phyloP scores from a whole-genome alignment of 1,140 invertebrate species.

The Zaprionus inermis region DNA sequence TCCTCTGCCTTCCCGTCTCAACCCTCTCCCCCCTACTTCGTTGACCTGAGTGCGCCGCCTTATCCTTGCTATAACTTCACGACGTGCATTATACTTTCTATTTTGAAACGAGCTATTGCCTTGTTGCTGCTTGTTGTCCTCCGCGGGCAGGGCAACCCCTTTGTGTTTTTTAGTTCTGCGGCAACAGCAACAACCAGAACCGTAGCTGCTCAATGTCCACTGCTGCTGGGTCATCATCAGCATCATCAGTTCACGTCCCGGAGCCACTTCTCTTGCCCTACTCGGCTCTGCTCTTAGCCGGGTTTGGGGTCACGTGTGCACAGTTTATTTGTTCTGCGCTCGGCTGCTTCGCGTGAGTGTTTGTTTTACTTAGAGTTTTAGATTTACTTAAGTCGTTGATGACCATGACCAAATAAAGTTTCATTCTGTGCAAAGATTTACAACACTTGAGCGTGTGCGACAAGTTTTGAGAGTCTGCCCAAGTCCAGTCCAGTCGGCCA shows the following conservation, averaged over 20 bases:
- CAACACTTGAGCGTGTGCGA: conserved; percentile 78
- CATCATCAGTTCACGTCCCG: conserved; percentile 11
- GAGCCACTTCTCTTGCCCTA: neutral
- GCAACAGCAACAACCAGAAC: neutral
- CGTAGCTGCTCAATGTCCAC: conserved; percentile 48
- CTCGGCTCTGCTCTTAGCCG: neutral
- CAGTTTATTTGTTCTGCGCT: conserved; percentile 79
- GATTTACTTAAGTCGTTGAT: conserved; percentile 81
- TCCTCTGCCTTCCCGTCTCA: conserved; percentile 18
- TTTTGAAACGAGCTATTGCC: conserved; percentile 44
- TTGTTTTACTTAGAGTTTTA: conserved; percentile 82
- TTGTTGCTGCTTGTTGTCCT: conserved; percentile 10
- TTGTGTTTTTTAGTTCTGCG: conserved; percentile 5
- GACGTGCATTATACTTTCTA: conserved; percentile 54
- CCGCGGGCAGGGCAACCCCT: conserved; percentile 12
- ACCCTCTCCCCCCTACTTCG: conserved; percentile 1
- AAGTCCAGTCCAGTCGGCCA: no score
- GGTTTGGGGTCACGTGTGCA: conserved; percentile 74
- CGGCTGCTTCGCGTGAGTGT: conserved; percentile 56
- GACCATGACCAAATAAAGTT: conserved; percentile 82
- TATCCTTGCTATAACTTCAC: conserved; percentile 48
- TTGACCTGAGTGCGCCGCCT: conserved; percentile 25
- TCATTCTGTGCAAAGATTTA: conserved; percentile 79
- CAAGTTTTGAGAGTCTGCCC: conserved; percentile 65
- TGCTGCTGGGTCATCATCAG: conserved; percentile 56